phyloP scores from a whole-genome alignment of 2,113 vertebrate species.

The Vicugna pacos region DNA sequence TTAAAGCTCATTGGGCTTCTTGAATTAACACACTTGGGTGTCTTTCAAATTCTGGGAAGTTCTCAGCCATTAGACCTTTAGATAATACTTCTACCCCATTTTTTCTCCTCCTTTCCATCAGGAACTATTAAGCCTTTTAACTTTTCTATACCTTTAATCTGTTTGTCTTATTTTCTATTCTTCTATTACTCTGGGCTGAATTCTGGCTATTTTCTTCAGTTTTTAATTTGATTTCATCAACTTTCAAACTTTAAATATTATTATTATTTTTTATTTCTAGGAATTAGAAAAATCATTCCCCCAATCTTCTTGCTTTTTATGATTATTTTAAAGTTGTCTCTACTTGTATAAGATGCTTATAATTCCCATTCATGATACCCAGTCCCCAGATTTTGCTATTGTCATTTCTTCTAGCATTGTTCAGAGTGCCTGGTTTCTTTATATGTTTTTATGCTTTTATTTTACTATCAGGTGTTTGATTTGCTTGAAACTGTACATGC shows the following conservation, averaged over 20 bases:
- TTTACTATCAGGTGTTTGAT: background rate
- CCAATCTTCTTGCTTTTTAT: background rate
- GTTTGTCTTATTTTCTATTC: background rate
- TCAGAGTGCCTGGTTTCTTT: background rate
- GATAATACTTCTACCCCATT: background rate
- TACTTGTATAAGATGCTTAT: background rate
- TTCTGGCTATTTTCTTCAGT: background rate
- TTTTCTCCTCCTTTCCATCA: background rate
- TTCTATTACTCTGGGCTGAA: background rate
- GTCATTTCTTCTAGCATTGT: background rate
- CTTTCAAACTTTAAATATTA: background rate
- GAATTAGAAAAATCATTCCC: background rate
- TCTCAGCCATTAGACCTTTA: background rate
- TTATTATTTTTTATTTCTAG: background rate
- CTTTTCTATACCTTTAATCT: background rate
- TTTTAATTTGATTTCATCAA: constrained; percentile 34
- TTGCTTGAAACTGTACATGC: background rate
- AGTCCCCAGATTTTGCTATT: background rate
- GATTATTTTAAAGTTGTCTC: background rate
- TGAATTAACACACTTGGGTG: background rate
- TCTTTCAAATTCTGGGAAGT: background rate
- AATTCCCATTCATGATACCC: background rate
- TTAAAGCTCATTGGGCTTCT: background rate
- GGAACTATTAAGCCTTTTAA: background rate
- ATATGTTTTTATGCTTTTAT: background rate